phyloP scores from a whole-genome alignment of 2,113 vertebrate species.

The Anhinga anhinga region DNA sequence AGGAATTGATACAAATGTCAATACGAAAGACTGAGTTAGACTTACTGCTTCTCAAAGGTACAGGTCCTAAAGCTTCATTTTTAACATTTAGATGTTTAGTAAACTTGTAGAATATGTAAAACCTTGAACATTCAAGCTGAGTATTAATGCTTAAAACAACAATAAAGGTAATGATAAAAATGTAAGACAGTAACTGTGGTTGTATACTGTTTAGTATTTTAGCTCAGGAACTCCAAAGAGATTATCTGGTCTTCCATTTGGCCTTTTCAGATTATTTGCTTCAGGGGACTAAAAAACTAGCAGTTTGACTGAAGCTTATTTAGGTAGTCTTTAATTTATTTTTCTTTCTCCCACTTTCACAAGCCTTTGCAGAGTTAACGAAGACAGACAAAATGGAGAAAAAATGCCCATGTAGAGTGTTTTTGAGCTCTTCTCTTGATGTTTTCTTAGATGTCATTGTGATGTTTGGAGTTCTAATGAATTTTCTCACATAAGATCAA shows the following conservation, averaged over 20 bases:
- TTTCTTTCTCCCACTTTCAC: not conserved
- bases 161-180: not conserved
- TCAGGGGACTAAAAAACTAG: not conserved
- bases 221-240: not conserved
- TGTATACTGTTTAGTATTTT: not conserved
- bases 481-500: conserved; percentile 51
- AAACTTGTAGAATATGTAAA: not conserved
- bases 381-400: not conserved
- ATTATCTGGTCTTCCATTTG: not conserved
- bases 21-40: not conserved
- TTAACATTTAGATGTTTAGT: not conserved
- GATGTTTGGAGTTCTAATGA: conserved; percentile 19
- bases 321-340: not conserved
- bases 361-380: not conserved
- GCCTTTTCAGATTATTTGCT: not conserved
- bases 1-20: not conserved
- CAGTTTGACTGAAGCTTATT: not conserved
- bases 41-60: not conserved
- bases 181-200: not conserved
- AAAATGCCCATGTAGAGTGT: not conserved
- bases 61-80: not conserved
- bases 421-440: conserved; percentile 16
- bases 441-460: not conserved
- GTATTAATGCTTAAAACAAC: not conserved
- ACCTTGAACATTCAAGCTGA: not conserved